These are phyloP conservation scores for Boloria euphrosyne DNA, from an alignment of 2,888 invertebrate genomes.

Conservation along the genomic window DNA sequence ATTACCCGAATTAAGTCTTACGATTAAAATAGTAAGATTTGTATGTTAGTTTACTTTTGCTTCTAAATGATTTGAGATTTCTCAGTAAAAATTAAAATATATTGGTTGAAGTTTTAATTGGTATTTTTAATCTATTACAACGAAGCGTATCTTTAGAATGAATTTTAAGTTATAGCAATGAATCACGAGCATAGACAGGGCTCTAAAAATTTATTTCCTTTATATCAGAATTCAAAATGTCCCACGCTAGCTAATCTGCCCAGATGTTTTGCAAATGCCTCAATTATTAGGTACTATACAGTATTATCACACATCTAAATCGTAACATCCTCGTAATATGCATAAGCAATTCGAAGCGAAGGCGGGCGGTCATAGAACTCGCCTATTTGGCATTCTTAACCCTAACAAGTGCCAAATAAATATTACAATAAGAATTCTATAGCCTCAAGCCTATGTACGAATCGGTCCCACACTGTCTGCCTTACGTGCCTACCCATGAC, in stretches of 20 bases:
- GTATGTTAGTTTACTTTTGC: too few species aligned
- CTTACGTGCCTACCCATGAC: conserved; percentile 60
- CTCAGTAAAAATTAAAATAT: too few species aligned
- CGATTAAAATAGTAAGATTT: too few species aligned
- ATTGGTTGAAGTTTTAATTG: too few species aligned
- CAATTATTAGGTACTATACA: conserved; percentile 41
- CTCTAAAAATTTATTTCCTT: conserved; percentile 19
- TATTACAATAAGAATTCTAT: conserved; percentile 73
- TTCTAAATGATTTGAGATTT: too few species aligned
- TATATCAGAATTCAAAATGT: conserved; percentile 21
- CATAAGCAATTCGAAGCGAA: conserved; percentile 38
- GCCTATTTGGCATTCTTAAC: conserved; percentile 75
- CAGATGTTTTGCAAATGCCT: conserved; percentile 38
- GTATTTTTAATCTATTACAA: too few species aligned
- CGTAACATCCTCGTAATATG: conserved; percentile 39
- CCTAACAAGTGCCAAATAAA: conserved; percentile 73
- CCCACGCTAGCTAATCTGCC: conserved; percentile 31
- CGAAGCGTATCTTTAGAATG: background rate
- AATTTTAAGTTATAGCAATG: background rate
- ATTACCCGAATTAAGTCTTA: too few species aligned
- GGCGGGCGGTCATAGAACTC: conserved; percentile 70
- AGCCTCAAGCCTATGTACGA: conserved; percentile 56
- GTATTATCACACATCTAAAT: conserved; percentile 45
- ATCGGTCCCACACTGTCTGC: conserved; percentile 74
- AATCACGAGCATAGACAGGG: conserved; percentile 10